These are phyloP conservation scores for Achroia grisella DNA, from an alignment of 1,140 invertebrate species.

Conservation along the genomic window DNA sequence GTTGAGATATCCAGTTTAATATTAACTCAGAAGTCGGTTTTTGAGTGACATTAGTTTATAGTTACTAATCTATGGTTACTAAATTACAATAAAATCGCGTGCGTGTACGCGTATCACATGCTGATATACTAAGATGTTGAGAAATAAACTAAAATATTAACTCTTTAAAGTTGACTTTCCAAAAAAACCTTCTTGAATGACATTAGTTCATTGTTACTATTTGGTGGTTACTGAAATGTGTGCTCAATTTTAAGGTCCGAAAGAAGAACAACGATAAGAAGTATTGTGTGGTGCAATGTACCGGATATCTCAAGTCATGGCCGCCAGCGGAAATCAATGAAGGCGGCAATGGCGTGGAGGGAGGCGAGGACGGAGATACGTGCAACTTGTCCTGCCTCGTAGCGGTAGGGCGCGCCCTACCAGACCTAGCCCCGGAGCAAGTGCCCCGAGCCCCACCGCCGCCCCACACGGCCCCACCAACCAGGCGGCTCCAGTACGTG, in stretches of 20 bases:
- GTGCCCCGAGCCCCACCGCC: slow-evolving; percentile 17
- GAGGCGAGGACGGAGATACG: slow-evolving; percentile 81
- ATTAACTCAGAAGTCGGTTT: too few relatives aligned
- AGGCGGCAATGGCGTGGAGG: slow-evolving; percentile 53
- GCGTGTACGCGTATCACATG: too few relatives aligned
- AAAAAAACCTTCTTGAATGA: too few relatives aligned
- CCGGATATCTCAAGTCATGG: slow-evolving; percentile 93
- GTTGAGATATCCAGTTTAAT: too few relatives aligned
- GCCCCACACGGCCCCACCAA: slow-evolving; percentile 43
- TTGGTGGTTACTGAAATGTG: too few relatives aligned
- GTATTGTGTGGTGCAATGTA: slow-evolving; percentile 65
- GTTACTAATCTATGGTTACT: too few relatives aligned
- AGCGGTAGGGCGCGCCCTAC: slow-evolving; percentile 83
- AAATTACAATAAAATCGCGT: too few relatives aligned
- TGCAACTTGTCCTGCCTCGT: slow-evolving; percentile 91
- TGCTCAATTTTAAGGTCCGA: slow-evolving; percentile 6
- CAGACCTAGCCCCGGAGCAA: slow-evolving; percentile 60
- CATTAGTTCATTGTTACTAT: too few relatives aligned
- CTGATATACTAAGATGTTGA: too few relatives aligned
- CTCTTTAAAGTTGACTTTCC: too few relatives aligned
- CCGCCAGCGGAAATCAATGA: slow-evolving; percentile 83
- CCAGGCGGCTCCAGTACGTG: slow-evolving; percentile 79
- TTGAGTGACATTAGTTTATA: too few relatives aligned
- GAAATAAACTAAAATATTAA: too few relatives aligned
- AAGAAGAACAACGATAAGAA: slow-evolving; percentile 55